Conservation (phyloP, 2,113 vertebrate genomes). For the Rhabdornis inornatus region DNA sequence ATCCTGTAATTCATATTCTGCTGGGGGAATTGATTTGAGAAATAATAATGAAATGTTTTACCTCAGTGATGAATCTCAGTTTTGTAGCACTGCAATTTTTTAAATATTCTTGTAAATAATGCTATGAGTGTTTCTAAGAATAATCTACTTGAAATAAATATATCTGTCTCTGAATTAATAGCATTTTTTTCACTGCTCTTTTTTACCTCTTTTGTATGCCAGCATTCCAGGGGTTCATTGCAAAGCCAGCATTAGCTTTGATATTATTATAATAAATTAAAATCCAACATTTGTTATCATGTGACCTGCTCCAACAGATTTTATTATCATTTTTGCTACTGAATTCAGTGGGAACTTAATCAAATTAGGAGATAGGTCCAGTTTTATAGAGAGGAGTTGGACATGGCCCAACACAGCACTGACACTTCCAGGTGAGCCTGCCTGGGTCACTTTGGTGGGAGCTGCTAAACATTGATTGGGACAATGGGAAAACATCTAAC, state of each 20-base stretch:
- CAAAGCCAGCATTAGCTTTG: constrained; percentile 15
- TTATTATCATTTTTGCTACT: background rate
- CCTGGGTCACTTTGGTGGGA: background rate
- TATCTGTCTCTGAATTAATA: constrained; percentile 39
- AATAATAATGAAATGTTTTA: constrained; percentile 74
- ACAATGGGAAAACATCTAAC: background rate
- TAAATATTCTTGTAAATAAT: constrained; percentile 64
- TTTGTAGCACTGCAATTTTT: constrained; percentile 53
- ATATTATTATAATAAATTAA: constrained; percentile 25
- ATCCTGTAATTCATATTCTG: constrained; percentile 71
- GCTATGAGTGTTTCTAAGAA: constrained; percentile 57
- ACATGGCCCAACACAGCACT: background rate
- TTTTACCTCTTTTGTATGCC: constrained; percentile 16
- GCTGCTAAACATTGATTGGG: background rate
- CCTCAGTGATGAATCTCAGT: constrained; percentile 59
- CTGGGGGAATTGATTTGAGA: constrained; percentile 66
- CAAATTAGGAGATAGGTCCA: background rate
- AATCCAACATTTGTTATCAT: background rate
- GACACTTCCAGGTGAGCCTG: background rate
- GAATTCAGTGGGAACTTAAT: background rate
- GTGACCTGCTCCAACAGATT: background rate
- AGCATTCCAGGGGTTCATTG: background rate
- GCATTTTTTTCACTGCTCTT: background rate
- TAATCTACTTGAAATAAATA: constrained; percentile 58
- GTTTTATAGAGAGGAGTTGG: background rate